Evolutionary conservation across 2,113 vertebrate species (phyloP), one percentile per base, ranked within the genome.

Genomic region (Tragulus kanchil): DNA sequence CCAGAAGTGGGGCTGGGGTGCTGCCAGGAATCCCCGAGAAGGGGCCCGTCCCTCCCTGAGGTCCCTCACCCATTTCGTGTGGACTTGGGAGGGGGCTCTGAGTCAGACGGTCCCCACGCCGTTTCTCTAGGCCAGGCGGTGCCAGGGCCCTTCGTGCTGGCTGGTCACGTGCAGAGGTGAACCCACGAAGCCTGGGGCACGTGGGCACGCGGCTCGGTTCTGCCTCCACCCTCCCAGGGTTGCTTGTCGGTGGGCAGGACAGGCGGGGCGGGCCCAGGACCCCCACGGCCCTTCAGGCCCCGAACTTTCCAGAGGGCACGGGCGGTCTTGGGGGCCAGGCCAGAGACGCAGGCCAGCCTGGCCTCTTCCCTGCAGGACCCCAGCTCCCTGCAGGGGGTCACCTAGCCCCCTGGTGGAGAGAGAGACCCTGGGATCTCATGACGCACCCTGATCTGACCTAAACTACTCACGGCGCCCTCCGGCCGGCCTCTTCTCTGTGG

Each of bases 401-500:
- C 59, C 26, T 15, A 11, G 2, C 19, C 45, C 69, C 36, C 12
- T 42, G 31, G 4, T 0, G 10, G 12, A 58, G 71, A 16, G 0
- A 16, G 59, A 52, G 56, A 58, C 4, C 71, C 16, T 8, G 58
- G 25, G 42, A 17, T 1, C 8, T 59, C 21, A 0, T 2, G 8
- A 28, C 6, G 45, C 2, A 2, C 50, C 7, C 8, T 48, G 3
- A 11, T 10, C 28, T 16, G 28, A 19, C 58, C 42, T 5, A 12
- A 58, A 7, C 61, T 0, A 4, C 23, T 42, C 0, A 1, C 5
- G 7, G 69, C 5, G 23, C 28, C 19, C 17, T 5, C 50, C 1
- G 2, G 45, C 50, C 3, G 3, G 17, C n/a, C 48, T 89, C 42
- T 25, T 48, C 67, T 36, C 21, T 28, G 10, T 36, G 36, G 36